phyloP scores from a whole-genome alignment of 2,113 vertebrate species.

The Leptosomus discolor region DNA sequence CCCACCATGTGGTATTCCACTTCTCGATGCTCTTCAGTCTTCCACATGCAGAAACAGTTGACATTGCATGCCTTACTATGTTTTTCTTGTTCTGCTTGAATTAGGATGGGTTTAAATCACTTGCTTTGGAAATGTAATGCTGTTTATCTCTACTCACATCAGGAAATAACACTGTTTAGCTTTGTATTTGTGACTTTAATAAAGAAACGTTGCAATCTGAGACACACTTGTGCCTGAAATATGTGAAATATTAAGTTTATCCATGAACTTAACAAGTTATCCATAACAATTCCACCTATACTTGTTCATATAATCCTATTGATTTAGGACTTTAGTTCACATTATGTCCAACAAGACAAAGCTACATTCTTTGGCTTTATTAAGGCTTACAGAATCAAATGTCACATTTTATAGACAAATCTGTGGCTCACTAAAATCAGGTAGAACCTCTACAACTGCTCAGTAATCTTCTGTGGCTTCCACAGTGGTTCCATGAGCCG shows the following conservation, averaged over 20 bases:
- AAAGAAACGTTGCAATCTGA: not conserved
- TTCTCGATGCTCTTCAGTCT: not conserved
- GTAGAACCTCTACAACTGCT: not conserved
- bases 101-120: not conserved
- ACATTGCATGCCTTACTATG: not conserved
- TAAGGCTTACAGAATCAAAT: not conserved
- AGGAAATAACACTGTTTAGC: not conserved
- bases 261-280: not conserved
- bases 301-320: not conserved
- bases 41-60: not conserved
- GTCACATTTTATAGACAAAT: not conserved
- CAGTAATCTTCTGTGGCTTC: not conserved
- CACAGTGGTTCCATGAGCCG: not conserved
- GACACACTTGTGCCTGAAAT: not conserved
- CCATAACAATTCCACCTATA: not conserved
- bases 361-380: not conserved
- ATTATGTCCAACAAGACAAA: not conserved
- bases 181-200: not conserved
- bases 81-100: not conserved
- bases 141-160: not conserved
- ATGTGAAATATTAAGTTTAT: not conserved
- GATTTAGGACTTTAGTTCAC: not conserved
- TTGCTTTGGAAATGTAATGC: not conserved
- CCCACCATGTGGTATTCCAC: not conserved
- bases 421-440: not conserved